A percentile compares a stretch with the other conserved stretches of the same genome.
Evolutionary conservation across 2,797 vertebrate genomes (phyloP).

Genomic region (Anguilla anguilla): DNA sequence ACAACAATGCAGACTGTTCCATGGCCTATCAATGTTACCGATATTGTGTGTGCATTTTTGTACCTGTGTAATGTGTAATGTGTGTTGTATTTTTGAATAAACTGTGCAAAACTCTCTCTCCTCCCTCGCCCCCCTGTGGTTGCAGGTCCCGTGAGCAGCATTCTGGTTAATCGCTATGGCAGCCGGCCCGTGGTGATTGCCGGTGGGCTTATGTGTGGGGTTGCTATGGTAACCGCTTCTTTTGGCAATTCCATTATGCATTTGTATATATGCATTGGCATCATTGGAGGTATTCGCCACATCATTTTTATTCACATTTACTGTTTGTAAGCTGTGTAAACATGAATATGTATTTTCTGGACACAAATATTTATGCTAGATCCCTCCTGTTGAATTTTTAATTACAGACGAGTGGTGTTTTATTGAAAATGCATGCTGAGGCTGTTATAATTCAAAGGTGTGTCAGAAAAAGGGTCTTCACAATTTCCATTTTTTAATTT

Average conservation of each 20-base stretch:
- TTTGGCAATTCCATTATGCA: constrained; percentile 78
- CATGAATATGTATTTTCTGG: background rate
- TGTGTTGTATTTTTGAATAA: too few relatives aligned
- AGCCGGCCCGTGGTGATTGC: constrained; percentile 78
- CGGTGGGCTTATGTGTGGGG: constrained; percentile 75
- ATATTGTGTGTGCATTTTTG: too few relatives aligned
- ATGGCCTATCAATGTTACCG: too few relatives aligned
- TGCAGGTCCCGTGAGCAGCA: constrained; percentile 79
- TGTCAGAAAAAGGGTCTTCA: background rate
- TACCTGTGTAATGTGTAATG: too few relatives aligned
- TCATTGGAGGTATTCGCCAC: constrained; percentile 76
- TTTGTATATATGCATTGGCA: constrained; percentile 78
- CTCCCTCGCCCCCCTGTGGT: background rate
- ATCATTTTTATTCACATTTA: constrained; percentile 20
- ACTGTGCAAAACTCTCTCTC: background rate
- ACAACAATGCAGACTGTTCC: too few relatives aligned
- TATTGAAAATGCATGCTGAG: background rate
- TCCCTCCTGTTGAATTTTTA: background rate
- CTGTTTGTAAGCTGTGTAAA: constrained; percentile 10
- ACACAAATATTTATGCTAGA: background rate
- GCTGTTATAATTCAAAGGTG: background rate
- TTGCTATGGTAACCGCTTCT: constrained; percentile 75
- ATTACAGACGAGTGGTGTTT: background rate
- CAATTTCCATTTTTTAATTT: background rate
- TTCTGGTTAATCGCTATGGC: constrained; percentile 76